Conservation (phyloP, 1,140 invertebrate genomes). For the Drosophila equinoxialis region DNA sequence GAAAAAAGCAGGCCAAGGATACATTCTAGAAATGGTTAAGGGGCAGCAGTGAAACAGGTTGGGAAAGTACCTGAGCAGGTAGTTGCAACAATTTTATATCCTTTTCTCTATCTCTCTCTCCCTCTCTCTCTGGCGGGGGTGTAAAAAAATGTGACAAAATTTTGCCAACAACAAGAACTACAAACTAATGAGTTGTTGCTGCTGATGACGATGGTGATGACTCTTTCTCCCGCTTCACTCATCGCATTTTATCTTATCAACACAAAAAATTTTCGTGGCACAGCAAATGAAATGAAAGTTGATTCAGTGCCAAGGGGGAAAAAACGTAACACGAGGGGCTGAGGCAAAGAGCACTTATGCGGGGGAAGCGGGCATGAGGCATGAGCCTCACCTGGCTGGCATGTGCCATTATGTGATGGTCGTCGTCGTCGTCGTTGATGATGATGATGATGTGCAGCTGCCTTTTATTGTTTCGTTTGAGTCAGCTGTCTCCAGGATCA, state of each 20-base stretch:
- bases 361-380: conserved; percentile 25
- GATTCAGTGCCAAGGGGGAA: neutral
- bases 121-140: conserved; percentile 21
- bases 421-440: too few relatives aligned
- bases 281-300: conserved; percentile 17
- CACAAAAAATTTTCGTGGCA: conserved; percentile 18
- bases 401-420: conserved; percentile 41
- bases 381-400: conserved; percentile 42
- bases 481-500: conserved; percentile 36
- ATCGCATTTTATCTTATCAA: conserved; percentile 42
- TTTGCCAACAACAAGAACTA: conserved; percentile 6
- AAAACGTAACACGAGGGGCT: neutral
- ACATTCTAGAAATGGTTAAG: conserved; percentile 26
- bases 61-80: conserved; percentile 74
- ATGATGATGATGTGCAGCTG: conserved; percentile 31
- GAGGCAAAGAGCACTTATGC: conserved; percentile 31
- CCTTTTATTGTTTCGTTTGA: conserved; percentile 9
- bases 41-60: conserved; percentile 49
- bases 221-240: conserved; percentile 21
- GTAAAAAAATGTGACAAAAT: conserved; percentile 60
- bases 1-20: conserved; percentile 14
- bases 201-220: conserved; percentile 14
- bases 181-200: conserved; percentile 26
- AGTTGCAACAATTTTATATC: conserved; percentile 13
- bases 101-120: neutral